Evolutionary conservation across 2,888 invertebrate species (phyloP), one percentile per base, ranked within the genome.

Genomic region (Sacculina carcini): DNA sequence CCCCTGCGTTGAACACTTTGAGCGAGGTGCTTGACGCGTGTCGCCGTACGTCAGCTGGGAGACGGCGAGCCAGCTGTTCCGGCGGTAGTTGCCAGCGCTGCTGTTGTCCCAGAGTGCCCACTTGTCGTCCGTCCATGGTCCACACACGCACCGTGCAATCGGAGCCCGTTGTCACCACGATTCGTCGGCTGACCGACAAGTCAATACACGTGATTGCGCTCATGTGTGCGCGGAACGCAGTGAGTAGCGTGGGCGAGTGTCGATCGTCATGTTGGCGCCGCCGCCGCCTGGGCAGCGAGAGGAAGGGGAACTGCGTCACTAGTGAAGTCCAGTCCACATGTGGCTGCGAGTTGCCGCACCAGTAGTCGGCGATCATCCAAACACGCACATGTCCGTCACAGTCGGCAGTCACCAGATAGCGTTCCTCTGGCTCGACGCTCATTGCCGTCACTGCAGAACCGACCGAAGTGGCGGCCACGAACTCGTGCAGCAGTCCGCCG

Each of bases 381-480:
- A 77, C 73, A 68, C 83, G 84, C 50, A 85, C 69, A 60, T 83
- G 83, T 2, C 85, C 85, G 53, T 71, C 66, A 1, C 77, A 74
- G 54, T 66, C 66, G 6, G 63, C 67, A 10, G 64, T 64, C 29
- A 66, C 53, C 5, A 86, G 71, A 61, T 71, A 81, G 51, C 76
- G 69, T 64, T 85, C 79, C 40, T 74, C 63, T 2, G 65, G 62
- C 65, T 85, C 83, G 0, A 79, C 77, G 32, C 73, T 67, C 69
- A 86, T 73, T 21, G 77, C 69, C 16, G 76, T 67, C 42, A 77
- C 75, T 60, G 76, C 76, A 36, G 56, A 54, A 61, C 75, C 74
- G 4, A 71, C 67, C 28, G 71, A 70, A 63, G 83, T 81, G 38
- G 77, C 72, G 4, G 75, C 77, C 39, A 68, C 71, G 65, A 83